These are phyloP conservation scores for Desmodus rotundus DNA, from an alignment of 2,113 vertebrate species.

Conservation along the genomic window DNA sequence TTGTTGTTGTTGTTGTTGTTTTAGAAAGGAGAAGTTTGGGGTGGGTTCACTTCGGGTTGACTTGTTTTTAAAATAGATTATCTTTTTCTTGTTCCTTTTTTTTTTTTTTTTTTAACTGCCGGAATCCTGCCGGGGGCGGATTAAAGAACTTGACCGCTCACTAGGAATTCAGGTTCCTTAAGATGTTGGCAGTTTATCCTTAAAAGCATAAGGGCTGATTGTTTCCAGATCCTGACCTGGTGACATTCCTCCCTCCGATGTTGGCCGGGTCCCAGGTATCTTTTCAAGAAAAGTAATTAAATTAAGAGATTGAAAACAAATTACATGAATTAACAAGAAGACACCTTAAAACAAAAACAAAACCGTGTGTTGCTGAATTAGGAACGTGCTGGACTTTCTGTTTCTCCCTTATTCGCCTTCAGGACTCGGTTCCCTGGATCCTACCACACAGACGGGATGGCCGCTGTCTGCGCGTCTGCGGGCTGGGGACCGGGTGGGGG, in stretches of 20 bases:
- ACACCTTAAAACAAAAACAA: background rate
- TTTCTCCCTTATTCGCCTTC: background rate
- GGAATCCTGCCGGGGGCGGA: background rate
- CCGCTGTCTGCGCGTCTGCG: no score
- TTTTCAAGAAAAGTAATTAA: slow-evolving; percentile 43
- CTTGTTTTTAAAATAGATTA: background rate
- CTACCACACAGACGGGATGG: background rate
- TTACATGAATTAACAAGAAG: background rate
- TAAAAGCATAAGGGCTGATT: background rate
- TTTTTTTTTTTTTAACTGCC: background rate
- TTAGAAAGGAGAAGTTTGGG: background rate
- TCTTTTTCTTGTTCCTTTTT: background rate
- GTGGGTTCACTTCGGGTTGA: background rate
- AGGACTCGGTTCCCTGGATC: background rate
- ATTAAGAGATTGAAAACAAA: slow-evolving; percentile 6
- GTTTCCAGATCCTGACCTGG: background rate
- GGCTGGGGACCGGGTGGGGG: rapidly evolving
- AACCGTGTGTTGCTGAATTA: background rate
- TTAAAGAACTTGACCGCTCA: background rate
- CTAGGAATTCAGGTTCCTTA: background rate
- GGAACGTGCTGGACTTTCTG: background rate
- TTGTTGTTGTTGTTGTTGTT: background rate
- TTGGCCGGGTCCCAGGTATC: background rate
- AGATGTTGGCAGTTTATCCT: background rate
- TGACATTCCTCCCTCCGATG: background rate